A percentile compares a stretch with the other conserved stretches of the same genome.
Conservation (phyloP, 1,140 invertebrate genomes). For the Glossosoma conforme region DNA sequence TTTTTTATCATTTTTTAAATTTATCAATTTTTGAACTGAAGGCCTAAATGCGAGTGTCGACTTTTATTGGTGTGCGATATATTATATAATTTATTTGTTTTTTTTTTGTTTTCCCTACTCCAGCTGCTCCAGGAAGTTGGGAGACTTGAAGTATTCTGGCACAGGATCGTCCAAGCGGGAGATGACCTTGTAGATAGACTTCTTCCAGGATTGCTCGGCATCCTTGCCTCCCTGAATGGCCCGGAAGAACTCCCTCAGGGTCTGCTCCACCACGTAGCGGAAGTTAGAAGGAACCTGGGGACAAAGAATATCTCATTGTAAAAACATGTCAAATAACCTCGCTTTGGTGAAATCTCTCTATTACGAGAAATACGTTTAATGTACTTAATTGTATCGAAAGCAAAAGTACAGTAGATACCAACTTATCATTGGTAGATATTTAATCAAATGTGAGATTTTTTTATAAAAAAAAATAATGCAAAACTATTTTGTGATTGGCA, state of each 20-base stretch:
- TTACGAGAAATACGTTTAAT: no score
- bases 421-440: no score
- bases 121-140: slow-evolving; percentile 97
- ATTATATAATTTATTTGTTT: slow-evolving; percentile 13
- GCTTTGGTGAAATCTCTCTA: no score
- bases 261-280: slow-evolving; percentile 93
- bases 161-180: slow-evolving; percentile 96
- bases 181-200: slow-evolving; percentile 99
- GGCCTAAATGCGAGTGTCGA: slow-evolving; percentile 56
- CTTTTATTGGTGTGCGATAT: slow-evolving; percentile 47
- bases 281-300: slow-evolving; percentile 95
- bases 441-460: no score
- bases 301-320: no score
- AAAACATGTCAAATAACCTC: no score
- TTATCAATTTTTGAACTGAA: slow-evolving; percentile 55
- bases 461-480: no score
- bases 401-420: no score
- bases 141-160: slow-evolving; percentile 99
- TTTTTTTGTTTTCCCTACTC: slow-evolving; percentile 61
- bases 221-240: slow-evolving; percentile 95
- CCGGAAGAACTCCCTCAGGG: slow-evolving; percentile 96
- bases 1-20: no score
- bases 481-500: no score
- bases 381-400: no score
- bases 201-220: slow-evolving; percentile 99